These are phyloP conservation scores for Sinella curviseta DNA, from an alignment of 1,140 invertebrate species.

Conservation along the genomic window DNA sequence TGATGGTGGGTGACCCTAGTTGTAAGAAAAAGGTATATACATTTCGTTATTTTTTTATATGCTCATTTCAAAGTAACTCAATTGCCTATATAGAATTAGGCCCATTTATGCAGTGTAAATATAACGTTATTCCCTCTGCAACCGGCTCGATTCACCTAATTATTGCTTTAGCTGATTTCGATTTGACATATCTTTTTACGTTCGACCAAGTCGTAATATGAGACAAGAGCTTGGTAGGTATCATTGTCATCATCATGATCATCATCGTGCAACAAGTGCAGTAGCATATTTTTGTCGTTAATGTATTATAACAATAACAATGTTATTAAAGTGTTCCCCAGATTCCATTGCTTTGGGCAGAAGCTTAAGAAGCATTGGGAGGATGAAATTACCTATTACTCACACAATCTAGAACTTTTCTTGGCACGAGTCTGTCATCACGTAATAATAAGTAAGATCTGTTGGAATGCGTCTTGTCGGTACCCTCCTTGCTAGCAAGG, in stretches of 20 bases:
- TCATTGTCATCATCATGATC: background rate
- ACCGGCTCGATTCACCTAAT: background rate
- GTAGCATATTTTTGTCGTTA: background rate
- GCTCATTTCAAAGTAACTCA: background rate
- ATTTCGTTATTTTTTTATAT: background rate
- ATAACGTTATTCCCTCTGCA: background rate
- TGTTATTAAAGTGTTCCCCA: too few relatives aligned
- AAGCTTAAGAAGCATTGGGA: background rate
- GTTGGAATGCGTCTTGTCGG: background rate
- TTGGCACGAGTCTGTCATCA: constrained; percentile 8
- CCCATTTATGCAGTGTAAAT: too few relatives aligned
- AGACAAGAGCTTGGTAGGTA: background rate
- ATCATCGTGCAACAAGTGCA: background rate
- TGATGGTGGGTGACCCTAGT: background rate
- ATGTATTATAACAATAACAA: too few relatives aligned
- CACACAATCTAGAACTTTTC: background rate
- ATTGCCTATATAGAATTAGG: too few relatives aligned
- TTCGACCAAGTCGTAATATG: background rate
- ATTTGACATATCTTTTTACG: constrained; percentile 6
- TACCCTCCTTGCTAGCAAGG: background rate
- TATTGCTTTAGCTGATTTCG: background rate
- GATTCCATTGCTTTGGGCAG: background rate
- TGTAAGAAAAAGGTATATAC: background rate
- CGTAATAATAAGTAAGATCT: background rate
- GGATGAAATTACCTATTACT: background rate